phyloP scores from a whole-genome alignment of 2,888 invertebrate genomes.

The Phortica magna region DNA sequence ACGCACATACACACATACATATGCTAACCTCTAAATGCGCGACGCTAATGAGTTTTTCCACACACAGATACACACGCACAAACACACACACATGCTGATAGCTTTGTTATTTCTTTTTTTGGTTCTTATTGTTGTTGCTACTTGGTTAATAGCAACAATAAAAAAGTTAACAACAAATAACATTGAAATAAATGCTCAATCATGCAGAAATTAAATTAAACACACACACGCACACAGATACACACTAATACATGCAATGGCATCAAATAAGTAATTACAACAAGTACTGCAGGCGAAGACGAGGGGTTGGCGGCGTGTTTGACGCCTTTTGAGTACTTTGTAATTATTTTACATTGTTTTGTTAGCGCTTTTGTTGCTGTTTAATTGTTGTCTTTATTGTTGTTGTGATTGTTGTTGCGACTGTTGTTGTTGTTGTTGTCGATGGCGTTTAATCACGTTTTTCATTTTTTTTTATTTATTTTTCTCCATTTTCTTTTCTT shows the following conservation, averaged over 20 bases:
- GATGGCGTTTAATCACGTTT: background rate
- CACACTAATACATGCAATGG: conserved; percentile 44
- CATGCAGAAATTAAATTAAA: conserved; percentile 64
- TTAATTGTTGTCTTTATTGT: background rate
- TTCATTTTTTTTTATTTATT: conserved; percentile 8
- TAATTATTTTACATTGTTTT: conserved; percentile 26
- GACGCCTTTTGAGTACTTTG: conserved; percentile 9
- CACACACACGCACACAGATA: background rate
- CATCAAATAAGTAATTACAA: conserved; percentile 52
- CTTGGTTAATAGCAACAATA: background rate
- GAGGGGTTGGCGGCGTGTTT: background rate
- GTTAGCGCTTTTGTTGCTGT: background rate
- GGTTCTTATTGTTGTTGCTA: background rate
- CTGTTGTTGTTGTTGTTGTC: background rate
- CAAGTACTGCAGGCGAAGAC: conserved; percentile 5
- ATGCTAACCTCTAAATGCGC: background rate
- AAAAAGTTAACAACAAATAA: conserved; percentile 42
- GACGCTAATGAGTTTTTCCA: conserved; percentile 3
- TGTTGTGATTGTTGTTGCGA: background rate
- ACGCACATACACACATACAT: too few species aligned
- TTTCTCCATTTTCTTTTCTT: background rate
- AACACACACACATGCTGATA: background rate
- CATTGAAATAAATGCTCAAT: conserved; percentile 67
- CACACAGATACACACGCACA: background rate
- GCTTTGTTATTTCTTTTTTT: too few species aligned